A percentile compares a stretch with the other conserved stretches of the same genome.
These are phyloP conservation scores for Leptogaster cylindrica DNA, from an alignment of 2,888 invertebrate species.

Conservation along the genomic window DNA sequence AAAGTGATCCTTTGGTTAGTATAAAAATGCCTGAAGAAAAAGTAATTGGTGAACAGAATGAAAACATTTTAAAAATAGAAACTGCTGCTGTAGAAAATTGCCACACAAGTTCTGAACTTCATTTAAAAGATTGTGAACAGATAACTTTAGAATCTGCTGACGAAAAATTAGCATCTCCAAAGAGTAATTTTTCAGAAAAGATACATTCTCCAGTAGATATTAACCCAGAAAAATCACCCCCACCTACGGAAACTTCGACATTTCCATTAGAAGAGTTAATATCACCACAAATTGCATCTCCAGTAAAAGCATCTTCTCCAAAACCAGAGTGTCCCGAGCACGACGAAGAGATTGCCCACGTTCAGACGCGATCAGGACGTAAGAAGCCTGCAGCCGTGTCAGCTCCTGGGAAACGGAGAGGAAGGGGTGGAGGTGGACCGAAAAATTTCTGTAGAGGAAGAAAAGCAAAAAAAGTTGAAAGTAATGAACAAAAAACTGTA, in stretches of 20 bases:
- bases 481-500: not conserved
- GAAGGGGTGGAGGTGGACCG: constrained; percentile 31
- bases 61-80: not conserved
- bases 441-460: constrained; percentile 38
- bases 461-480: constrained; percentile 11
- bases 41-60: not conserved
- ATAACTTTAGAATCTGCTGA: not conserved
- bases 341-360: constrained; percentile 2
- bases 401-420: constrained; percentile 26
- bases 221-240: not conserved
- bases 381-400: constrained; percentile 2
- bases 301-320: not conserved
- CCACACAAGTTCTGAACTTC: not conserved
- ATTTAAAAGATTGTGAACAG: not conserved
- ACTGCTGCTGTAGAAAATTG: not conserved
- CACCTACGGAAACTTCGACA: not conserved
- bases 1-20: not conserved
- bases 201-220: not conserved
- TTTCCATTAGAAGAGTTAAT: not conserved
- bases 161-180: not conserved
- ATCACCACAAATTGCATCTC: not conserved
- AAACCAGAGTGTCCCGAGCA: not conserved
- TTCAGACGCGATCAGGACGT: constrained; percentile 24
- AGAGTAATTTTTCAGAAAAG: no score
- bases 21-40: not conserved